Conservation (phyloP, 53 echinoderm and acorn worm genomes). For the Henricia sp. region DNA sequence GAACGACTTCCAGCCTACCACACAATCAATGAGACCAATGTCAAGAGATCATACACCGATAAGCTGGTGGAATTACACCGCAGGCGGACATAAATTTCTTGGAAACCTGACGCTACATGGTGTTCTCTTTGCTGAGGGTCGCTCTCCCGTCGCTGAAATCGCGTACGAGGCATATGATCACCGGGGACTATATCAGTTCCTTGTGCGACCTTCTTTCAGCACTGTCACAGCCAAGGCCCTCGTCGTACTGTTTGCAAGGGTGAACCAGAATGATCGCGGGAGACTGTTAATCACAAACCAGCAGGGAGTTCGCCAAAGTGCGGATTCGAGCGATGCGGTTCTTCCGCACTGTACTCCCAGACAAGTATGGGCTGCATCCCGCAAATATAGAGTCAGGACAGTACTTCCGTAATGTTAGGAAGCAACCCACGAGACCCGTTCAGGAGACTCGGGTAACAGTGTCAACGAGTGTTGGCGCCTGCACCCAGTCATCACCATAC, state of each 20-base stretch:
- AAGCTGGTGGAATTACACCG: neutral
- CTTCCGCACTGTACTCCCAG: neutral
- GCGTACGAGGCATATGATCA: neutral
- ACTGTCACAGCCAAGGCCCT: neutral
- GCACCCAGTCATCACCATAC: neutral
- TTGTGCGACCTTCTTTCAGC: neutral
- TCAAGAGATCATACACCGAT: conserved; percentile 3
- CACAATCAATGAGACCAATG: conserved; percentile 3
- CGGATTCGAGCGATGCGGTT: neutral
- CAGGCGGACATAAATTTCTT: neutral
- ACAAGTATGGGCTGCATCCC: conserved; percentile 2
- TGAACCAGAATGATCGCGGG: neutral
- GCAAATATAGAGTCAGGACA: neutral
- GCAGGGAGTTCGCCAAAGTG: neutral
- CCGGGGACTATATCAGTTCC: neutral
- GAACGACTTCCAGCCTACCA: neutral
- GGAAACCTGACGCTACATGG: neutral
- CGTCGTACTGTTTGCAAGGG: neutral
- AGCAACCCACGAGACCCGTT: neutral
- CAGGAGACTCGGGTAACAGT: neutral
- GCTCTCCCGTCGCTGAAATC: neutral
- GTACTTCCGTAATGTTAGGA: conserved; percentile 1
- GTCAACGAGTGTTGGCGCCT: neutral
- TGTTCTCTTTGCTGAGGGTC: neutral
- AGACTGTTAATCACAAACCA: neutral